phyloP scores from a whole-genome alignment of 2,888 invertebrate species.

The Ormyrus nitidulus region DNA sequence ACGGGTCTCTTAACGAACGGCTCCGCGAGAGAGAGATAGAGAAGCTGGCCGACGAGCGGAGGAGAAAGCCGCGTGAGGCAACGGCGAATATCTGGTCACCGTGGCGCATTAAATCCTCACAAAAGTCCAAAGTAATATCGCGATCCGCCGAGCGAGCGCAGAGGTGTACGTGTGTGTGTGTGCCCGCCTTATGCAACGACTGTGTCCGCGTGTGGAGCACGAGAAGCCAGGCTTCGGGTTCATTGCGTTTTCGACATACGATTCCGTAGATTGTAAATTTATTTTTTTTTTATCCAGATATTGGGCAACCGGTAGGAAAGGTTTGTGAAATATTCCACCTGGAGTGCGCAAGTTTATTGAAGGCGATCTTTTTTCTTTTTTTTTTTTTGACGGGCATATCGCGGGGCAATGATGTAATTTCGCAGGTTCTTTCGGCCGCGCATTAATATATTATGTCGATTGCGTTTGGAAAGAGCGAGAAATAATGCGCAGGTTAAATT shows the following conservation, averaged over 20 bases:
- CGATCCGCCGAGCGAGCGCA: not conserved
- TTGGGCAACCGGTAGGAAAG: not conserved
- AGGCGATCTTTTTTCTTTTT: too few relatives aligned
- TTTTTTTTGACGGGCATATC: too few relatives aligned
- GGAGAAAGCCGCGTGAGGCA: constrained; percentile 45
- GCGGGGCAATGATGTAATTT: too few relatives aligned
- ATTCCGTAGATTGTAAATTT: constrained; percentile 18
- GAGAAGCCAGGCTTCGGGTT: not conserved
- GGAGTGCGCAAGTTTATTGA: too few relatives aligned
- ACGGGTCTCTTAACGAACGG: too few relatives aligned
- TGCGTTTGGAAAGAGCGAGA: too few relatives aligned
- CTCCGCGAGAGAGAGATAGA: too few relatives aligned
- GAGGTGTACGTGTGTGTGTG: not conserved
- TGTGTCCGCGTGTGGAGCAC: not conserved
- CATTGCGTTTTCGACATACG: constrained; percentile 30
- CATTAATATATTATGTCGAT: too few relatives aligned
- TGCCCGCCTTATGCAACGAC: constrained; percentile 40
- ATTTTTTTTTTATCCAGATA: not conserved
- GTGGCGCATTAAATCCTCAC: constrained; percentile 39
- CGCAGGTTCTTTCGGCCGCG: too few relatives aligned
- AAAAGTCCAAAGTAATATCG: constrained; percentile 41
- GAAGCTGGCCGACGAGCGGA: not conserved
- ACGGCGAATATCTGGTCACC: constrained; percentile 37
- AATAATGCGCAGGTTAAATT: too few relatives aligned
- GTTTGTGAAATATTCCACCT: not conserved